Evolutionary conservation across 2,797 vertebrate genomes (phyloP).

Genomic region (Cyclura pinguis): DNA sequence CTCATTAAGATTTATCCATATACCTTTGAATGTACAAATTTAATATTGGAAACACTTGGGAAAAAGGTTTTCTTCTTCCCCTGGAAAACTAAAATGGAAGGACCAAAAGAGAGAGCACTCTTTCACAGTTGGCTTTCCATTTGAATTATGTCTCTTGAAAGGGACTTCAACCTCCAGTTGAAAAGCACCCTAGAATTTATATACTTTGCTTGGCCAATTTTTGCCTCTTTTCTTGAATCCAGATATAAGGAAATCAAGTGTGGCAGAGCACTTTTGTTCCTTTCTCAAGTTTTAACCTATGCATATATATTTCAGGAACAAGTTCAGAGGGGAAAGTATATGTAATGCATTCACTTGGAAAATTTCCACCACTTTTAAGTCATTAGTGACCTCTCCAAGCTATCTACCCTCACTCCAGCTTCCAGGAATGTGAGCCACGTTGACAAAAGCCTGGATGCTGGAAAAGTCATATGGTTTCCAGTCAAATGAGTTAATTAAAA

Average conservation of each 20-base stretch:
- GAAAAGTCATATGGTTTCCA: constrained; percentile 31
- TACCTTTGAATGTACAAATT: background rate
- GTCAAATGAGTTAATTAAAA: constrained; percentile 30
- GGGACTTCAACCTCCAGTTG: constrained; percentile 53
- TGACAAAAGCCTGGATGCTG: constrained; percentile 46
- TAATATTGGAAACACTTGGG: background rate
- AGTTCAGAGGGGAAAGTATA: constrained; percentile 32
- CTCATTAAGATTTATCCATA: constrained; percentile 12
- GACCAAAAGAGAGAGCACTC: constrained; percentile 49
- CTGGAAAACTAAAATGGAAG: constrained; percentile 47
- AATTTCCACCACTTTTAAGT: constrained; percentile 45
- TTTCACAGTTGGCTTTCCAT: constrained; percentile 59
- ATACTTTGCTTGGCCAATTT: constrained; percentile 66
- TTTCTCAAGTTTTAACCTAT: constrained; percentile 49
- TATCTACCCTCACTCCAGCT: constrained; percentile 46
- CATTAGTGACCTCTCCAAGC: constrained; percentile 53
- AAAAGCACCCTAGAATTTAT: constrained; percentile 67
- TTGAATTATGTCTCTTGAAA: constrained; percentile 62
- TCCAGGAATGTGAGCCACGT: background rate
- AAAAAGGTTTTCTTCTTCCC: background rate
- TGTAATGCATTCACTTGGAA: constrained; percentile 57
- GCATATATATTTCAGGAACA: background rate
- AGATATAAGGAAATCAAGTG: constrained; percentile 56
- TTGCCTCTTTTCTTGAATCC: constrained; percentile 58
- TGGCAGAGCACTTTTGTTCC: constrained; percentile 51